These are phyloP conservation scores for Hypotaenidia philippensis DNA, from an alignment of 2,797 vertebrate species.

Conservation along the genomic window DNA sequence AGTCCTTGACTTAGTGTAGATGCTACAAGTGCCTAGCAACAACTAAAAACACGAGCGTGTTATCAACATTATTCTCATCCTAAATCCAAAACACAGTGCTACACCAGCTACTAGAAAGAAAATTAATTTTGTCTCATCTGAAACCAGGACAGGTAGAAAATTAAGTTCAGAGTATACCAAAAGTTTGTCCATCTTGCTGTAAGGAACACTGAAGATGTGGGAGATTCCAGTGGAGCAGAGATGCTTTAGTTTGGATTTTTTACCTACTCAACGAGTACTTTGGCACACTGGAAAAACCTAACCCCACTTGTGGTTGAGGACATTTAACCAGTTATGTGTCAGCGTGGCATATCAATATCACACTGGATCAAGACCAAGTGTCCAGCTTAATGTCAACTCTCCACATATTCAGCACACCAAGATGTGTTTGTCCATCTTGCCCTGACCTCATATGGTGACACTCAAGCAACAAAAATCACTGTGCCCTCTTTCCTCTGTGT, in stretches of 20 bases:
- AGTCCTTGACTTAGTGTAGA: no score
- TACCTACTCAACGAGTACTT: not conserved
- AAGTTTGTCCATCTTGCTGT: not conserved
- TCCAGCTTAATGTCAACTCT: not conserved
- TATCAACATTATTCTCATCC: no score
- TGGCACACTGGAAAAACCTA: not conserved
- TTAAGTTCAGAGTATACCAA: not conserved
- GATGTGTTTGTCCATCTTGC: slow-evolving; percentile 24
- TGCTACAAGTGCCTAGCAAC: no score
- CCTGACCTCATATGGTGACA: not conserved
- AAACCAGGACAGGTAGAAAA: not conserved
- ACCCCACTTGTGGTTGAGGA: not conserved
- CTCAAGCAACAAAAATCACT: slow-evolving; percentile 32
- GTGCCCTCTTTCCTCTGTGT: not conserved
- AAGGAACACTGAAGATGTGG: not conserved
- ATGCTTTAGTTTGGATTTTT: not conserved
- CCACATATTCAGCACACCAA: slow-evolving; percentile 19
- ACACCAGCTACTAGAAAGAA: no score
- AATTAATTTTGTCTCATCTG: no score
- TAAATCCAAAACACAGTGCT: no score
- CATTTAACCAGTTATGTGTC: not conserved
- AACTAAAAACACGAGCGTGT: no score
- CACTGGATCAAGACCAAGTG: slow-evolving; percentile 6
- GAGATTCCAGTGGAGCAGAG: not conserved
- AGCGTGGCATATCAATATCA: not conserved